Evolutionary conservation across 2,888 invertebrate species (phyloP), one percentile per base, ranked within the genome.

Genomic region (Atrina japonica): DNA sequence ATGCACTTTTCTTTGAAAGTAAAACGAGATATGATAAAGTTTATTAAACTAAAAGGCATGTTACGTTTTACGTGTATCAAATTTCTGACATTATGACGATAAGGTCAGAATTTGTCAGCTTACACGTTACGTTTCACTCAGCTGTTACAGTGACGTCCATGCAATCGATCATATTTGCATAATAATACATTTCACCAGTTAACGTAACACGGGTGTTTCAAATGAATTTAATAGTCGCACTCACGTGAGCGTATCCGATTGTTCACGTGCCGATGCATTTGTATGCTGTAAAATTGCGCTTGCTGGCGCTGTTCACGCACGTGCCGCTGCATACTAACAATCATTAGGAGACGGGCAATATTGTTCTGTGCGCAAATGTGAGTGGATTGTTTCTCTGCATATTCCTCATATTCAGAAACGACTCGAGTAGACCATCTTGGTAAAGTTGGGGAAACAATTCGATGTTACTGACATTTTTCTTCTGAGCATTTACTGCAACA

Each of bases 261-360:
- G 30, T 29, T 66, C 66, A 45, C 66, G 66, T 66, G 66, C 68
- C 65, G 65, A 60, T 55, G 61, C 60, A 35, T 55, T 41, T 25
- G 61, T n/a, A 45, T 50, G 49, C 56, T 64, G 59, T 55, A 16
- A 29, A n/a, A 27, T 49, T 16, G 66, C 67, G 55, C 56, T 70
- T 67, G 58, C 45, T 29, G 55, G n/a, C 55, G 52, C 63, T 60
- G 60, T 63, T 56, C 27, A 30, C 47, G 41, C 73, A 69, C 73
- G 73, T 73, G 73, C 69, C 43, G 58, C 45, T 66, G 66, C 66
- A 66, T 66, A 61, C 49, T 61, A 49, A 61, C 61, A 49, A 61
- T 47, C 61, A 61, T 61, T 61, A 61, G 49, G 49, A 29, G 30
- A 45, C 47, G n/a, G 29, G 35, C 23, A 29, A 27, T 30, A 30